phyloP scores from a whole-genome alignment of 2,113 vertebrate genomes.

The Procavia capensis region DNA sequence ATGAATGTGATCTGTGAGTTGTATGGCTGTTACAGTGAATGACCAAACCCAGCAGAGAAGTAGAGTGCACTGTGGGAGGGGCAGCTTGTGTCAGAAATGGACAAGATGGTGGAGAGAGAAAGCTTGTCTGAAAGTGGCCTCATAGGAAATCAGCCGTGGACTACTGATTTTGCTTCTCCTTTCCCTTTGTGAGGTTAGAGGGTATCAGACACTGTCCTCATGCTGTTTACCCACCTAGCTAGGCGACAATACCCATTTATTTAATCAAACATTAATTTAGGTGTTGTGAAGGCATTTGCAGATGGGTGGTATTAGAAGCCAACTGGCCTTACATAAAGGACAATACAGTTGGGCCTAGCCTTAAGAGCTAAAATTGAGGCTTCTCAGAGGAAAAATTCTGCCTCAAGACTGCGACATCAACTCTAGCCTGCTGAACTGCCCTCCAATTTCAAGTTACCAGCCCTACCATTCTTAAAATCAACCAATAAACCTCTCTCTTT shows the following conservation, averaged over 20 bases:
- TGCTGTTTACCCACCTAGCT: not conserved
- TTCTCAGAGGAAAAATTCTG: not conserved
- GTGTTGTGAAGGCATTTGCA: not conserved
- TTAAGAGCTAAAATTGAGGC: not conserved
- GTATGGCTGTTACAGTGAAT: too few species aligned
- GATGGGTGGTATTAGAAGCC: not conserved
- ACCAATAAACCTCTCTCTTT: not conserved
- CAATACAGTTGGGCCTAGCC: not conserved
- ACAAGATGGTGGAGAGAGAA: too few species aligned
- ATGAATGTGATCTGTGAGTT: too few species aligned
- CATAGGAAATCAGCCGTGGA: too few species aligned
- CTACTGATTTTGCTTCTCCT: too few species aligned
- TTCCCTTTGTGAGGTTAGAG: too few species aligned
- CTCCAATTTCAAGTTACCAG: not conserved
- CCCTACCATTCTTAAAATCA: not conserved
- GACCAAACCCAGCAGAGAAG: too few species aligned
- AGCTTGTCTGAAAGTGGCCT: too few species aligned
- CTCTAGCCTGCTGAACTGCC: not conserved
- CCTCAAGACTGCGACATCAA: not conserved
- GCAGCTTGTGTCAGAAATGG: too few species aligned
- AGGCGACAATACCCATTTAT: not conserved
- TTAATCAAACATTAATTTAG: not conserved
- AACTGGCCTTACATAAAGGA: not conserved
- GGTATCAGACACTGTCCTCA: too few species aligned
- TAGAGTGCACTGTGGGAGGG: too few species aligned